Evolutionary conservation across 2,113 vertebrate species (phyloP), one percentile per base, ranked within the genome.

Genomic region (Oncorhynchus nerka): DNA sequence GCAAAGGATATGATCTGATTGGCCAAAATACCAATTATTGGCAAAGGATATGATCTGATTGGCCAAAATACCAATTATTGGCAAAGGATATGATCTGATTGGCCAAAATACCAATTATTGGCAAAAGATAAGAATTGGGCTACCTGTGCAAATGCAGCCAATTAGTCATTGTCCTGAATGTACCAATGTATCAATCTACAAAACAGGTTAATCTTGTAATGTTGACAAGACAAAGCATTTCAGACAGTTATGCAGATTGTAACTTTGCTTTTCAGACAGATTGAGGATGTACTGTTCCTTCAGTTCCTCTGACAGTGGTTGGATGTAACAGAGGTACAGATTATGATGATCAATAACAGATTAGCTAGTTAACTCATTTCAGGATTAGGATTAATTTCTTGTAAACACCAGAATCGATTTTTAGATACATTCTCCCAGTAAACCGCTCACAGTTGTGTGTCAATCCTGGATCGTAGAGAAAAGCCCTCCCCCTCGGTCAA

Each of bases 401-500:
- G 6, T 70, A 22, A 5, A 16, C 19, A 32, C 75, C 62, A 67
- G 55, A 28, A 55, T 78, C 30, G 30, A 68, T 49, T 28, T 49
- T 6, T 1, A 61, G 6, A 68, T 45, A 67, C 62, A 73, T 68
- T 73, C 72, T 45, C 79, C 68, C 22, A 82, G 84, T 86, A 86
- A 84, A 82, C 79, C 68, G 74, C 55, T 65, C 22, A 57, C 61
- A 49, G 48, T 82, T 65, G 64, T 79, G 73, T 83, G 30, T n/a
- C 59, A 39, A 9, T 11, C 67, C 66, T 70, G 39, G 67, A 83
- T 75, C 76, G 77, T 76, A 45, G 48, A 70, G 13, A 32, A 20
- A 68, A 79, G 61, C 48, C 48, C 77, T 76, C 62, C 75, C 75
- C 75, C 79, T 76, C 55, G 73, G 75, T 80, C 84, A 86, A 86